Evolutionary conservation across 2,888 invertebrate species (phyloP), one percentile per base, ranked within the genome.

Genomic region (Parnassius mnemosyne): DNA sequence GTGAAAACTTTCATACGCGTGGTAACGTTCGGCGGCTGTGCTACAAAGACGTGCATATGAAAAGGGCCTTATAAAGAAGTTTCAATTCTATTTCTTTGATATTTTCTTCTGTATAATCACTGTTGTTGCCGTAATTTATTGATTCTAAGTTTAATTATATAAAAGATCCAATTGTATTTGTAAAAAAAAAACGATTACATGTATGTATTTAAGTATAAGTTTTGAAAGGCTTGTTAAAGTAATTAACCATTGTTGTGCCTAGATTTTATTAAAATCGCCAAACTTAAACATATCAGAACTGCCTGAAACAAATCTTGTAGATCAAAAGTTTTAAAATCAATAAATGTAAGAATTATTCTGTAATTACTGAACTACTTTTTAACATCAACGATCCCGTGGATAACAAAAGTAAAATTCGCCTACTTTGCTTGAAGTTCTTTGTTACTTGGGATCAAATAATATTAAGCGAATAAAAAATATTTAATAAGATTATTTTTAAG

Each of bases 281-380:
- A 86, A 85, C 70, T 77, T 78, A 74, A 68, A 85, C 87, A 86
- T 87, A 86, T 85, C 85, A 85, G 72, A 70, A 65, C 79, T 81
- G 75, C 69, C 73, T 76, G 74, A 72, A 78, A 81, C 76, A 68
- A 50, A 34, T 34, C 34, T 34, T 34, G 7, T 34, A 34, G 34
- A 34, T 34, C 34, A 3, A 34, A 7, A 34, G 34, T 34, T 34
- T 34, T 34, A 3, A 34, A 34, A 34, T 34, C 34, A 5, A 7
- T 34, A 7, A 34, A 34, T 34, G 7, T 34, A 34, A 34, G 34
- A 34, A 34, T 34, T 34, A 34, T 34, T 3, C 34, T 34, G 34
- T 34, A 34, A 7, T 7, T 3, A 34, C 41, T 50, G 12, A 56
- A 50, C 10, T 53, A 12, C 42, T 46, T 34, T 41, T 10, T 58